Evolutionary conservation across 2,797 vertebrate genomes (phyloP).

Genomic region (Danio jaintianensis): DNA sequence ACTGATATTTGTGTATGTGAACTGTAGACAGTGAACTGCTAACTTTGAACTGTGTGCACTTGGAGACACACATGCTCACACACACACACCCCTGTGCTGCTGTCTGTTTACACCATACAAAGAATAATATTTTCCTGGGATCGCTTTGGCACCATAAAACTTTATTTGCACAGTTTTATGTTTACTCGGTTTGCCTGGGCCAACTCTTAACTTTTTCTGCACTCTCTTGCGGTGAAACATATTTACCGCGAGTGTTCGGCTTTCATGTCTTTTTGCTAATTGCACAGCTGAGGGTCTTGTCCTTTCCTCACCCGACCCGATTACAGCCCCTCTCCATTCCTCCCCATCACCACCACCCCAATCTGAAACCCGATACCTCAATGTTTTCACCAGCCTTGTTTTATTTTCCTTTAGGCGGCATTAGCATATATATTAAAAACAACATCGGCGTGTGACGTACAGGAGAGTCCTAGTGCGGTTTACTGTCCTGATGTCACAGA

Average conservation of each 20-base stretch:
- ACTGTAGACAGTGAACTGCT: conserved; percentile 10
- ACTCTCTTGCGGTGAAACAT: conserved; percentile 49
- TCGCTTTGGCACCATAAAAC: conserved; percentile 64
- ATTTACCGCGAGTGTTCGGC: conserved; percentile 57
- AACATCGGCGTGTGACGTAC: conserved; percentile 55
- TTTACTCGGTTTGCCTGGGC: conserved; percentile 64
- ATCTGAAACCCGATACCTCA: conserved; percentile 55
- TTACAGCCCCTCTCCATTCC: neutral
- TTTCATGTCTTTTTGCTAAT: conserved; percentile 68
- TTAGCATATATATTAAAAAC: conserved; percentile 75
- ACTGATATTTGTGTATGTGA: conserved; percentile 20
- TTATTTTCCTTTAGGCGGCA: conserved; percentile 57
- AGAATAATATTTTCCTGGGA: conserved; percentile 73
- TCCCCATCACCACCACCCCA: neutral
- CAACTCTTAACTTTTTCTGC: conserved; percentile 57
- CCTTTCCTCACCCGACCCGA: conserved; percentile 51
- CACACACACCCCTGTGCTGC: conserved; percentile 46
- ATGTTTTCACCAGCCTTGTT: conserved; percentile 52
- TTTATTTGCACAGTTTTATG: conserved; percentile 67
- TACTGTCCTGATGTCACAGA: conserved; percentile 11
- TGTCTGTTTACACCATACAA: conserved; percentile 65
- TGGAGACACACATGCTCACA: conserved; percentile 1
- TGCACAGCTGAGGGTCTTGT: conserved; percentile 67
- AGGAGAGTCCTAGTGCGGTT: conserved; percentile 16
- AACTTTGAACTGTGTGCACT: conserved; percentile 43